Conservation (phyloP, 1,140 invertebrate species). For the Dinothrombium tinctorium region DNA sequence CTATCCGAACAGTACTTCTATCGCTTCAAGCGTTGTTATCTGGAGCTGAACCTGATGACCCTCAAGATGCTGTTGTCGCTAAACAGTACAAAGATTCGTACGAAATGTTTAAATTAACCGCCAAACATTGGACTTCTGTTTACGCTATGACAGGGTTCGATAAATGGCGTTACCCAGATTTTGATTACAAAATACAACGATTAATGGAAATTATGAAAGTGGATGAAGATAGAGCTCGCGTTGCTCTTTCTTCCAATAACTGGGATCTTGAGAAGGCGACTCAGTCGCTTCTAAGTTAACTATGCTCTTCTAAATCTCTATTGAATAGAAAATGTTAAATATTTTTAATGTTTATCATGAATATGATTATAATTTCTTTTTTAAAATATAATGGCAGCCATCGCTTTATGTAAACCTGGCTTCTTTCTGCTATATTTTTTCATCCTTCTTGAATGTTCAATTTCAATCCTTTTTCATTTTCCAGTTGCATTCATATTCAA, state of each 20-base stretch:
- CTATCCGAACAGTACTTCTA: slow-evolving; percentile 74
- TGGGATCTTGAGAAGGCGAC: slow-evolving; percentile 36
- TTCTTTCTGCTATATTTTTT: no score
- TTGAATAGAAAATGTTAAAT: no score
- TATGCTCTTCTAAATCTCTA: no score
- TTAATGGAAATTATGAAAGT: slow-evolving; percentile 60
- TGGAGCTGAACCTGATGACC: slow-evolving; percentile 68
- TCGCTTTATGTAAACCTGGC: no score
- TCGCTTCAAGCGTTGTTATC: slow-evolving; percentile 73
- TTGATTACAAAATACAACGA: slow-evolving; percentile 41
- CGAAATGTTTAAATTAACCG: slow-evolving; percentile 63
- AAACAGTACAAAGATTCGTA: slow-evolving; percentile 76
- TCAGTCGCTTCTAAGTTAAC: slow-evolving; percentile 8
- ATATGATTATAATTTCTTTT: no score
- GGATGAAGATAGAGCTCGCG: slow-evolving; percentile 49
- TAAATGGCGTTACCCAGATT: slow-evolving; percentile 6
- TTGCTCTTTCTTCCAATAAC: slow-evolving; percentile 60
- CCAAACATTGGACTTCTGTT: slow-evolving; percentile 75
- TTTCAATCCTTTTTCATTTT: no score
- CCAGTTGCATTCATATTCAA: no score
- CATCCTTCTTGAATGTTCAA: no score
- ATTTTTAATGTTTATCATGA: no score
- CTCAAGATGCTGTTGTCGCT: slow-evolving; percentile 89
- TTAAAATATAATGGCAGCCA: no score
- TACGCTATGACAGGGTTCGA: slow-evolving; percentile 38